phyloP scores from a whole-genome alignment of 2,888 invertebrate genomes.

The Campoplex capitator region DNA sequence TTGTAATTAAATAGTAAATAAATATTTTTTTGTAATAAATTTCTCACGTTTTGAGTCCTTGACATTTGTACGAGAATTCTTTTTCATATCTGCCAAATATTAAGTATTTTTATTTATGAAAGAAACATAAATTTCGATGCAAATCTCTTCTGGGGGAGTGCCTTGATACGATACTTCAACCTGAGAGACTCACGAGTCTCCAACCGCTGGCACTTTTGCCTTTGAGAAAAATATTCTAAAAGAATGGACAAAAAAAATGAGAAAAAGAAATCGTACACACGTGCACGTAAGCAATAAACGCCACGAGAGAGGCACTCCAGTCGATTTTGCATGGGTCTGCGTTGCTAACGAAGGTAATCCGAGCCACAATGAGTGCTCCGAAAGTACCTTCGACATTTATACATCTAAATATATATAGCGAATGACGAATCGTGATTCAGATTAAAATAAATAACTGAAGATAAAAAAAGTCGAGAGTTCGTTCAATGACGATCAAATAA shows the following conservation, averaged over 20 bases:
- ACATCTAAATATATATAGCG: neutral
- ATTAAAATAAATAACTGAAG: neutral
- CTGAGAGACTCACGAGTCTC: neutral
- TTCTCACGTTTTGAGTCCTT: neutral
- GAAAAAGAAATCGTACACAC: conserved; percentile 29
- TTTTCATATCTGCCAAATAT: neutral
- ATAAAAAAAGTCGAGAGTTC: neutral
- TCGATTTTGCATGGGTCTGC: conserved; percentile 33
- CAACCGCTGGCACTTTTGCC: neutral
- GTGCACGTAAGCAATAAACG: conserved; percentile 23
- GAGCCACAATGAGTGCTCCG: conserved; percentile 48
- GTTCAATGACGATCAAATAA: neutral
- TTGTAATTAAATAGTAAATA: neutral
- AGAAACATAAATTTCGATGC: neutral
- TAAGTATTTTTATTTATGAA: neutral
- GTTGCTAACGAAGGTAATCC: conserved; percentile 57
- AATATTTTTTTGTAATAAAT: neutral
- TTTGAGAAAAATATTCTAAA: neutral
- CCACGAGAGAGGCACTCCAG: conserved; percentile 13
- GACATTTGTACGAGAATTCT: neutral
- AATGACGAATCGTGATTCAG: neutral
- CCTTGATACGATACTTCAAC: conserved; percentile 7
- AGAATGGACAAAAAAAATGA: neutral
- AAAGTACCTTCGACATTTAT: conserved; percentile 19
- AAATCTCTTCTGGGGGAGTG: neutral